Conservation (phyloP, 92 coral and sea anemone species). For the Virgularia gustaviana region DNA sequence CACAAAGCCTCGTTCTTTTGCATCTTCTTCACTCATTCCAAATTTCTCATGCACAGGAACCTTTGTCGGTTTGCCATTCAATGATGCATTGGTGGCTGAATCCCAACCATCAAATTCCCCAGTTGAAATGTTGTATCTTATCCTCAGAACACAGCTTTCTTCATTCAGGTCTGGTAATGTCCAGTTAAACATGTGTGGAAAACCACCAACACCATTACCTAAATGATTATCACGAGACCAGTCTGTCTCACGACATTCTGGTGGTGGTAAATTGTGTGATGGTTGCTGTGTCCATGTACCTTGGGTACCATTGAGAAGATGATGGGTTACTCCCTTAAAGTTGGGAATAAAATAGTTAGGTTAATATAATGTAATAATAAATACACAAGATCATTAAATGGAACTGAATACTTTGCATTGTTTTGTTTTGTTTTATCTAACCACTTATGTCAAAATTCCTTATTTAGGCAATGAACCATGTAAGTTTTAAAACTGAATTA, state of each 20-base stretch:
- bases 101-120: constrained; percentile 95
- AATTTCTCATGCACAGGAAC: constrained; percentile 69
- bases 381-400: background rate
- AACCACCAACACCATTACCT: constrained; percentile 91
- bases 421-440: too few species aligned
- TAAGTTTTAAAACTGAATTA: too few species aligned
- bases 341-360: background rate
- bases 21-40: constrained; percentile 59
- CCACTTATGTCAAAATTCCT: too few species aligned
- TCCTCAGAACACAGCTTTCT: constrained; percentile 71
- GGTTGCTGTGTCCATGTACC: constrained; percentile 77
- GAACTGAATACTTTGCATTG: too few species aligned
- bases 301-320: constrained; percentile 59
- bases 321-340: background rate
- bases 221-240: constrained; percentile 99
- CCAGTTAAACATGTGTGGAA: constrained; percentile 85
- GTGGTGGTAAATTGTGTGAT: constrained; percentile 75
- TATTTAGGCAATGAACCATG: too few species aligned
- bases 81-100: constrained; percentile 70
- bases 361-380: background rate
- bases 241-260: constrained; percentile 90
- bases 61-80: constrained; percentile 53
- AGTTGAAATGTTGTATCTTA: constrained; percentile 95
- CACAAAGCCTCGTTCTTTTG: constrained; percentile 75
- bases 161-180: constrained; percentile 76